A percentile compares a stretch with the other conserved stretches of the same genome.
These are phyloP conservation scores for Quadroppia sp. DNA, from an alignment of 2,888 invertebrate genomes.

Conservation along the genomic window DNA sequence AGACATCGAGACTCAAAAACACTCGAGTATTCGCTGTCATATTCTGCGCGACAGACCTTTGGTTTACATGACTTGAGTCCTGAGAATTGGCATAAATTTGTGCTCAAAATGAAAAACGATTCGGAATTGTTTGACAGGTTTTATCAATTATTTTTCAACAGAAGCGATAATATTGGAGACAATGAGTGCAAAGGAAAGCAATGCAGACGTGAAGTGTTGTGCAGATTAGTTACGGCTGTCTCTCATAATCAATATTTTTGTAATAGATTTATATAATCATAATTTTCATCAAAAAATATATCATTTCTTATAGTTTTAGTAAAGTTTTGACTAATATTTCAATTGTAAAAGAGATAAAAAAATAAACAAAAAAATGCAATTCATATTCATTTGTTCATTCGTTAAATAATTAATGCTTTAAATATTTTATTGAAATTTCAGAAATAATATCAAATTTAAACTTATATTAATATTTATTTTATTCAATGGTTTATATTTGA, in stretches of 20 bases:
- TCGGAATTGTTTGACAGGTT: slow-evolving; percentile 80
- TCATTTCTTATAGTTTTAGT: no score
- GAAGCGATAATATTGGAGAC: slow-evolving; percentile 37
- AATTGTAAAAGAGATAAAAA: no score
- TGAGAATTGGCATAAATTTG: slow-evolving; percentile 82
- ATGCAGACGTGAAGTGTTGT: slow-evolving; percentile 44
- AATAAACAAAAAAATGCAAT: no score
- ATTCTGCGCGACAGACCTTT: slow-evolving; percentile 65
- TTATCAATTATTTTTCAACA: slow-evolving; percentile 62
- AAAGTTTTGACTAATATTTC: no score
- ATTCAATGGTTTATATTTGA: no score
- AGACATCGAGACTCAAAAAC: slow-evolving; percentile 53
- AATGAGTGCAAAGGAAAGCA: slow-evolving; percentile 29
- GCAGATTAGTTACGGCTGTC: slow-evolving; percentile 44
- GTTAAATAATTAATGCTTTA: no score
- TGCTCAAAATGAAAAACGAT: slow-evolving; percentile 80
- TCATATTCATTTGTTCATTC: no score
- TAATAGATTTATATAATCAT: slow-evolving; percentile 61
- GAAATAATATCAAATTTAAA: no score
- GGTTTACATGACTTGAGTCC: slow-evolving; percentile 79
- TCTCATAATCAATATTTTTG: slow-evolving; percentile 47
- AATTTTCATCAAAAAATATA: neutral
- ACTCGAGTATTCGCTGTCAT: slow-evolving; percentile 77
- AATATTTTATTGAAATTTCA: no score
- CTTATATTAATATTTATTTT: no score